Evolutionary conservation across 2,113 vertebrate genomes (phyloP).

Genomic region (Pygoscelis adeliae): DNA sequence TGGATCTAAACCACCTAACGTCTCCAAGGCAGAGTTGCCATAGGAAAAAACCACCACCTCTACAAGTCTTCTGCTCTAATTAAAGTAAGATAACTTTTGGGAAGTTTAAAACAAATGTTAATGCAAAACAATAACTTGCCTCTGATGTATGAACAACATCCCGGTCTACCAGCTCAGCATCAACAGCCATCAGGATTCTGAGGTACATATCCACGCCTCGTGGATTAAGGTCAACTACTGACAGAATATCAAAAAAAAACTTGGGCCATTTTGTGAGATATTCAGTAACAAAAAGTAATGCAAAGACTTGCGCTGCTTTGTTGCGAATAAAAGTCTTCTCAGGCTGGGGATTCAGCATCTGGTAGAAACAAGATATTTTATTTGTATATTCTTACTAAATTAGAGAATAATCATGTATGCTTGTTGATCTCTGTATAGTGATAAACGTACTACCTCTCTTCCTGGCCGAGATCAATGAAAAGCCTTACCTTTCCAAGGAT

Average conservation of each 20-base stretch:
- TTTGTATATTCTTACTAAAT: background rate
- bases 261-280: constrained; percentile 97
- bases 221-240: constrained; percentile 91
- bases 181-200: constrained; percentile 95
- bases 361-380: constrained; percentile 43
- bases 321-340: constrained; percentile 98
- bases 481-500: background rate
- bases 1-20: background rate
- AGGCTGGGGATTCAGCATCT: constrained; percentile 88
- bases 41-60: background rate
- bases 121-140: constrained; percentile 70
- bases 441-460: background rate
- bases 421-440: background rate
- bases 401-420: background rate
- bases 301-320: constrained; percentile 96
- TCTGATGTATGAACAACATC: constrained; percentile 92
- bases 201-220: constrained; percentile 94
- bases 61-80: background rate
- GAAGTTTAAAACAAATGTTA: background rate
- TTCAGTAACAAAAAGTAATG: constrained; percentile 93
- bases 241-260: constrained; percentile 95
- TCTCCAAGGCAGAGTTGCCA: background rate
- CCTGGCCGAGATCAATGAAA: background rate
- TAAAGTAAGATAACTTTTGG: background rate
- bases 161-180: constrained; percentile 93